Conservation (phyloP, 2,888 invertebrate genomes). For the Rotaria socialis region DNA sequence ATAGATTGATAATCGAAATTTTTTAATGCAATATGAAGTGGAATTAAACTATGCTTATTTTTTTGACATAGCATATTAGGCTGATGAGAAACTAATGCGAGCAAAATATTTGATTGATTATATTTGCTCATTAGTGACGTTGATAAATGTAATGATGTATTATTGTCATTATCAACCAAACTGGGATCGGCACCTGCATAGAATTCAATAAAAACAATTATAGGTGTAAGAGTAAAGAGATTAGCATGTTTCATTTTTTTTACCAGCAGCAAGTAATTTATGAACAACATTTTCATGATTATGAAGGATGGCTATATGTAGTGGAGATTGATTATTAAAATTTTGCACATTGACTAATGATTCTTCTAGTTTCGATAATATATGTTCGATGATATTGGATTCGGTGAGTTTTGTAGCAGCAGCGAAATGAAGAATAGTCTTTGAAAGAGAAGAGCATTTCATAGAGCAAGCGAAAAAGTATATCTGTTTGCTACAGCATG, state of each 20-base stretch:
- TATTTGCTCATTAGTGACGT: background rate
- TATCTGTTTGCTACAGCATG: no score
- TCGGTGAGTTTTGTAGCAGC: background rate
- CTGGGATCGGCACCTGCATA: background rate
- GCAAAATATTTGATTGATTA: background rate
- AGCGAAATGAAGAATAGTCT: constrained; percentile 30
- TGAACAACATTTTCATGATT: constrained; percentile 12
- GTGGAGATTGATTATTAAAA: background rate
- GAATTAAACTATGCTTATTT: background rate
- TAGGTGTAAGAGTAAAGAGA: no score
- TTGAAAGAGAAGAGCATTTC: background rate
- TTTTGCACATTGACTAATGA: background rate
- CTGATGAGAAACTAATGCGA: background rate
- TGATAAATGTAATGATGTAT: constrained; percentile 4
- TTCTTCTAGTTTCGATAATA: background rate
- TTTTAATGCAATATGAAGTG: constrained; percentile 20
- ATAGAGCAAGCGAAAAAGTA: no score
- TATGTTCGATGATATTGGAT: background rate
- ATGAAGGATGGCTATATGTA: background rate
- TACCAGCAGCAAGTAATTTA: background rate
- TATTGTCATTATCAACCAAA: constrained; percentile 12
- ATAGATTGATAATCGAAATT: constrained; percentile 6
- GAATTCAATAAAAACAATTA: background rate
- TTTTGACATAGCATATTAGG: background rate
- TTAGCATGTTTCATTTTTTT: no score